A percentile compares a stretch with the other conserved stretches of the same genome.
These are phyloP conservation scores for Lanius collurio DNA, from an alignment of 2,113 vertebrate genomes.

Conservation along the genomic window DNA sequence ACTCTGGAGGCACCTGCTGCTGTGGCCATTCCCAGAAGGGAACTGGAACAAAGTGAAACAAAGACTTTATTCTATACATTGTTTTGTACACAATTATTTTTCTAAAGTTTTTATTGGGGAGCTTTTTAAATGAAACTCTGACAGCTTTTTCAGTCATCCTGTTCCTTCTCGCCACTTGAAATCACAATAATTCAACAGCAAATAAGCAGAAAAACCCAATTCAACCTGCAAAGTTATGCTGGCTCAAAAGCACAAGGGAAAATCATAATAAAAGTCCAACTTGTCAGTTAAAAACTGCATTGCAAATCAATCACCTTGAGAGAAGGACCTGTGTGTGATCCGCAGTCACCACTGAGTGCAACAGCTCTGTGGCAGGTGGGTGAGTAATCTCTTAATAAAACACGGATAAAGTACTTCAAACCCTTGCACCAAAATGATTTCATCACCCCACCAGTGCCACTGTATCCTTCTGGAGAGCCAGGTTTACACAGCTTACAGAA, in stretches of 20 bases:
- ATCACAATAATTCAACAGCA: background rate
- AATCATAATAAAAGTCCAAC: background rate
- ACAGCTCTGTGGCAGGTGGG: fast-evolving
- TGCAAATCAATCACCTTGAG: background rate
- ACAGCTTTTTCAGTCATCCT: background rate
- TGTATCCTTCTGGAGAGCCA: background rate
- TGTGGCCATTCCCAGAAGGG: background rate
- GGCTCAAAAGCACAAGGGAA: background rate
- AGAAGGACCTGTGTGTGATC: background rate
- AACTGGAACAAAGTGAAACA: background rate
- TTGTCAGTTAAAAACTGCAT: background rate
- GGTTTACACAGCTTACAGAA: background rate
- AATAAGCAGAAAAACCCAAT: background rate
- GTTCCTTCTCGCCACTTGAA: background rate
- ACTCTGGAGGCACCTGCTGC: background rate
- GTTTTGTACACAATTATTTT: background rate
- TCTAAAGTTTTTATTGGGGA: background rate
- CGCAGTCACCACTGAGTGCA: background rate
- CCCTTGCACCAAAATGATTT: background rate
- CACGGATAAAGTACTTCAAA: background rate
- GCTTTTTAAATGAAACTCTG: background rate
- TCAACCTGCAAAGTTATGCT: background rate
- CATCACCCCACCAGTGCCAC: background rate
- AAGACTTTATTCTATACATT: background rate
- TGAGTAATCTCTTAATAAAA: background rate